Conservation (phyloP, 2,113 vertebrate species). For the Poeciliopsis occidentalis region DNA sequence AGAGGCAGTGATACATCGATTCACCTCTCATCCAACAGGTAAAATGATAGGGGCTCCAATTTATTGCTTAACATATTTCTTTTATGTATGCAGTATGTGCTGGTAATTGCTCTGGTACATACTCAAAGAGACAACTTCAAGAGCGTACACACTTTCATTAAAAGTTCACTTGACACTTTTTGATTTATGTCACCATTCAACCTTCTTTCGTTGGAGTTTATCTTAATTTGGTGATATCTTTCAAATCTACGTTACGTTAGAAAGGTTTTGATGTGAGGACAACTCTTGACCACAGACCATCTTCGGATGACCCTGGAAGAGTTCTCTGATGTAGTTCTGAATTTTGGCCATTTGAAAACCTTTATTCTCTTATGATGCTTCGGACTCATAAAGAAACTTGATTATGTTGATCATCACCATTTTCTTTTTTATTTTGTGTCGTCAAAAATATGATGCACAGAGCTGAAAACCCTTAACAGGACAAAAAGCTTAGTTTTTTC, state of each 20-base stretch:
- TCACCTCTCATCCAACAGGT: conserved; percentile 61
- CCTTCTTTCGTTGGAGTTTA: neutral
- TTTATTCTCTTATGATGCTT: too few species aligned
- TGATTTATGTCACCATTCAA: neutral
- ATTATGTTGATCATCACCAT: neutral
- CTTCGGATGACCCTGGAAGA: too few species aligned
- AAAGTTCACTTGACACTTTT: neutral
- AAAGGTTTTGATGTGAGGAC: neutral
- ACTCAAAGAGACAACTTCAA: neutral
- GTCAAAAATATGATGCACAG: neutral
- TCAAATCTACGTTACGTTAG: neutral
- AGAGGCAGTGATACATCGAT: conserved; percentile 70
- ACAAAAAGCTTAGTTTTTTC: neutral
- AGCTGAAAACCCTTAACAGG: neutral
- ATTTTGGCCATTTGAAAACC: too few species aligned
- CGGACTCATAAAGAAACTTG: neutral
- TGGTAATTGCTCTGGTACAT: neutral
- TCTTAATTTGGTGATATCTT: neutral
- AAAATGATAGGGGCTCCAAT: neutral
- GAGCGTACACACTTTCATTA: neutral
- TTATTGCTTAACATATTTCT: neutral
- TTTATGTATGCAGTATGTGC: neutral
- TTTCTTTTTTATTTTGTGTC: neutral
- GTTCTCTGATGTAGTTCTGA: too few species aligned
- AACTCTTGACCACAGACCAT: too few species aligned